Conservation (phyloP, 2,113 vertebrate species). For the Eclectus roratus region DNA sequence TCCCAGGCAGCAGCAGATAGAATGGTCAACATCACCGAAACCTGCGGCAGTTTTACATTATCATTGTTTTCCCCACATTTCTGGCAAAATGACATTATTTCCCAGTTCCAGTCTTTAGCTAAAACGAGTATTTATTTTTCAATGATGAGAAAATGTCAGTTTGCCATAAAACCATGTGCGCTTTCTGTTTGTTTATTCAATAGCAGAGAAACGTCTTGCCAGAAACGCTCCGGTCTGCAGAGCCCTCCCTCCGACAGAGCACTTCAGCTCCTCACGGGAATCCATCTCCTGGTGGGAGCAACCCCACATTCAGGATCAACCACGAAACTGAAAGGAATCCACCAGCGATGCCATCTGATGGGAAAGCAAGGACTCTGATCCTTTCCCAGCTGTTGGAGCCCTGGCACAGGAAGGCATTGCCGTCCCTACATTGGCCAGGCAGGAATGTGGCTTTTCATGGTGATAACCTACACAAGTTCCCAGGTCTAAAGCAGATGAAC, state of each 20-base stretch:
- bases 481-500: background rate
- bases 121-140: conserved; percentile 2
- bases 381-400: background rate
- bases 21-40: background rate
- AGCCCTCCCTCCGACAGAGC: background rate
- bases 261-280: background rate
- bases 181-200: conserved; percentile 22
- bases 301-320: background rate
- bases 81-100: background rate
- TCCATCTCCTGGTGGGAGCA: background rate
- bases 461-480: background rate
- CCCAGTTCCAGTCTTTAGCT: background rate
- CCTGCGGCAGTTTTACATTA: background rate
- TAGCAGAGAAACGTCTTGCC: background rate
- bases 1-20: fast-evolving
- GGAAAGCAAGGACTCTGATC: background rate
- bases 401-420: background rate
- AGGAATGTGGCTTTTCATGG: background rate
- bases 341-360: fast-evolving
- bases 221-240: fast-evolving
- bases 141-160: background rate
- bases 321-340: background rate
- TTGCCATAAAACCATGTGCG: background rate
- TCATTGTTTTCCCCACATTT: background rate
- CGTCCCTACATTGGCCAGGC: background rate